These are phyloP conservation scores for Lycaena phlaeas DNA, from an alignment of 2,888 invertebrate species.

Conservation along the genomic window DNA sequence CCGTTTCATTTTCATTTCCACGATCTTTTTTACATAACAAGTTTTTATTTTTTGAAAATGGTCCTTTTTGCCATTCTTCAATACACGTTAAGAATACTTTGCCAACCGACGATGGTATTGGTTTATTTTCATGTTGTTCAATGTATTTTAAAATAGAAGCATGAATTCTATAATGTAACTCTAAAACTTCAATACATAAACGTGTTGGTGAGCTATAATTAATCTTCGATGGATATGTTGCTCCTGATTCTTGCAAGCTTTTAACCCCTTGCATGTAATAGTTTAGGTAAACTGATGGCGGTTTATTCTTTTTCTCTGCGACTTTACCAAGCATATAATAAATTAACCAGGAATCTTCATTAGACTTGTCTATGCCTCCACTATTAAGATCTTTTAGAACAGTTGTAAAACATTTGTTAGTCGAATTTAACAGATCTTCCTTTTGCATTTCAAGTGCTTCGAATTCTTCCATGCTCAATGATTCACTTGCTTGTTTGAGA, in stretches of 20 bases:
- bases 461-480: conserved; percentile 81
- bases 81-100: conserved; percentile 74
- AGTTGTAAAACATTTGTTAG: conserved; percentile 83
- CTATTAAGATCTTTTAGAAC: conserved; percentile 76
- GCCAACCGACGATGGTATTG: conserved; percentile 72
- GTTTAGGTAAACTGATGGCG: conserved; percentile 81
- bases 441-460: conserved; percentile 83
- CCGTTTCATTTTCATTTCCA: conserved; percentile 30
- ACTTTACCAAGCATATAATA: conserved; percentile 98
- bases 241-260: conserved; percentile 83
- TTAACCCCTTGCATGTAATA: conserved; percentile 87
- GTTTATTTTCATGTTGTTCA: conserved; percentile 82
- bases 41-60: conserved; percentile 41
- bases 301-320: conserved; percentile 86
- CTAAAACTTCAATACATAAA: conserved; percentile 90
- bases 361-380: conserved; percentile 68
- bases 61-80: conserved; percentile 59
- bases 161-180: conserved; percentile 88
- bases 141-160: conserved; percentile 91
- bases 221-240: conserved; percentile 89
- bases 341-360: conserved; percentile 92
- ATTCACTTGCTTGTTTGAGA: conserved; percentile 85
- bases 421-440: conserved; percentile 83
- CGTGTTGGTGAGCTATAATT: conserved; percentile 88
- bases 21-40: conserved; percentile 34